These are phyloP conservation scores for Pomacea canaliculata DNA, from an alignment of 2,888 invertebrate genomes.

Conservation along the genomic window DNA sequence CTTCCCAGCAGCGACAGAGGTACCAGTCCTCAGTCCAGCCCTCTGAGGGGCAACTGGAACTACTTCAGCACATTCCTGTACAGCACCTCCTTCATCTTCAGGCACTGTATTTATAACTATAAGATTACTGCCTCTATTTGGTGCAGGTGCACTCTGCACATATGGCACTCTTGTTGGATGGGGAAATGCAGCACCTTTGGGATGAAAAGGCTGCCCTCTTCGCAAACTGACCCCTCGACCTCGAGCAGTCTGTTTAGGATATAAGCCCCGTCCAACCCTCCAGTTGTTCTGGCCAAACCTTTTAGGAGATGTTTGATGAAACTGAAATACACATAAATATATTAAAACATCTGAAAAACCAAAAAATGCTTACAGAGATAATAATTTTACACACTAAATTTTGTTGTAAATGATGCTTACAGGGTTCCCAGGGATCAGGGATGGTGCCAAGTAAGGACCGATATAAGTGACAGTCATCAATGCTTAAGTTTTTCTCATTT, in stretches of 20 bases:
- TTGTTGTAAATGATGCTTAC: no score
- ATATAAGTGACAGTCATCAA: no score
- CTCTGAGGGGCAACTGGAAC: neutral
- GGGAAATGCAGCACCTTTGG: neutral
- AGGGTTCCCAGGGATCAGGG: no score
- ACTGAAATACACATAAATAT: neutral
- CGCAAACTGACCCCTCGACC: conserved; percentile 17
- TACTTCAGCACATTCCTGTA: neutral
- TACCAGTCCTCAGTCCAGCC: neutral
- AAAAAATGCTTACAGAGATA: neutral
- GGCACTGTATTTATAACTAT: conserved; percentile 44
- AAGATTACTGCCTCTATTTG: conserved; percentile 37
- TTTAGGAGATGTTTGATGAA: neutral
- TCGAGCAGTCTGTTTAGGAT: conserved; percentile 4
- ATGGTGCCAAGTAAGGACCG: no score
- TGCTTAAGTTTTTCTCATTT: no score
- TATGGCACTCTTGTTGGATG: neutral
- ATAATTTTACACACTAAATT: no score
- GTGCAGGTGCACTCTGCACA: neutral
- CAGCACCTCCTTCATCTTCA: conserved; percentile 32
- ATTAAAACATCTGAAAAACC: neutral
- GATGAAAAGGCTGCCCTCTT: conserved; percentile 8
- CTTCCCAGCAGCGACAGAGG: neutral
- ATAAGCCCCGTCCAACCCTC: conserved; percentile 4
- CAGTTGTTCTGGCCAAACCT: conserved; percentile 18